Percentiles rank a stretch among this genome's conserved stretches.
Conservation (phyloP, 92 coral and sea anemone genomes). For the Parazoanthus swiftii region DNA sequence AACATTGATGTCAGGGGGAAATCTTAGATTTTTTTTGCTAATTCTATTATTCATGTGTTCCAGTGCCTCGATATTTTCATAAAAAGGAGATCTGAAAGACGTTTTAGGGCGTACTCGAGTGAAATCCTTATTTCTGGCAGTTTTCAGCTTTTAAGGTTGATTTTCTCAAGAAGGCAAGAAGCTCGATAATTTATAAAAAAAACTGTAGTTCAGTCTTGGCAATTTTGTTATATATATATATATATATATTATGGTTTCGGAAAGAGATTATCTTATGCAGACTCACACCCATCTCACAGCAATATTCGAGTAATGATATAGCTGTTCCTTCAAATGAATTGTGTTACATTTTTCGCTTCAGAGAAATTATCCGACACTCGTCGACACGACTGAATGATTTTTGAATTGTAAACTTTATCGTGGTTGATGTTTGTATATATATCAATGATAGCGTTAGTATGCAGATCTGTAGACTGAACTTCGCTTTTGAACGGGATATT, state of each 20-base stretch:
- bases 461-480: background rate
- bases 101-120: constrained; percentile 16
- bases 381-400: background rate
- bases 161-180: background rate
- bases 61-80: constrained; percentile 19
- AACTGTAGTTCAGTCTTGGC: background rate
- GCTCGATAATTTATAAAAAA: background rate
- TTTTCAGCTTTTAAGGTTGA: background rate
- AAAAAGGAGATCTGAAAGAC: constrained; percentile 21
- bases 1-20: background rate
- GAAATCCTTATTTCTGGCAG: background rate
- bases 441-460: constrained; percentile 5
- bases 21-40: background rate
- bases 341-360: background rate
- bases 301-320: constrained; percentile 7
- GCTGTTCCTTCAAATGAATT: background rate
- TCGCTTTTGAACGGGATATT: background rate
- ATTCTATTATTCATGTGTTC: constrained; percentile 32
- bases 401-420: constrained; percentile 10
- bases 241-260: background rate
- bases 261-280: constrained; percentile 8
- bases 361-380: background rate
- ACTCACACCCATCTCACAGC: constrained; percentile 32
- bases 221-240: background rate
- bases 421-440: constrained; percentile 5